Evolutionary conservation across 2,888 invertebrate genomes (phyloP), one percentile per base, ranked within the genome.

Genomic region (Amblyteles armatorius): DNA sequence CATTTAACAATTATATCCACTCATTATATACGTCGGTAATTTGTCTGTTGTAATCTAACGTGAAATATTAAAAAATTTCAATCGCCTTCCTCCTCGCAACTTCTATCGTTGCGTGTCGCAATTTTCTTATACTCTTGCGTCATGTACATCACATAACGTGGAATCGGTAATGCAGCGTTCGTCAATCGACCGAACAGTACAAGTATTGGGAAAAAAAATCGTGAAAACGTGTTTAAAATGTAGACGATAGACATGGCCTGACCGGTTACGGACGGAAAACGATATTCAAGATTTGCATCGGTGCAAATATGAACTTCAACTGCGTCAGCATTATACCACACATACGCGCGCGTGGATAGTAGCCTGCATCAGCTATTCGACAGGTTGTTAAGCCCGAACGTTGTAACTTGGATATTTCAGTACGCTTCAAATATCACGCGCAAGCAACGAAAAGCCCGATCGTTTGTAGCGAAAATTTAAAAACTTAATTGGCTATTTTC

Each of bases 71-170:
- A 26, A 11, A 57, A 19, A 22, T 4, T 19, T 55, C 55, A 22
- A 55, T 19, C 22, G 19, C 9, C 11, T 22, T 55, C 55, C 19
- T 55, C 19, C 72, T 50, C 2, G 0, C 11, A 19, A 71, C 16
- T 72, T 55, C 40, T 40, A 57, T 57, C 36, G 16, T 40, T 9
- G 22, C 5, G 22, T 80, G 13, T 74, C 40, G 83, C 80, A 84
- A 80, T 80, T 77, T 11, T 67, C 19, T 11, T 19, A 1, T 13
- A 50, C 67, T 67, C 65, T 84, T 84, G 60, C 76, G 11, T 80
- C 76, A 78, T n/a, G 26, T 68, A 13, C 19, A 16, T 68, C 6
- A 44, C 44, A 11, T n/a, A 4, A 3, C 7, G 13, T 16, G n/a
- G 5, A 44, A 68, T 68, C 22, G 22, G 26, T 19, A 48, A 68